Percentiles rank a stretch among this genome's conserved stretches.
These are phyloP conservation scores for Pogonocherus hispidulus DNA, from an alignment of 2,888 invertebrate genomes.

Conservation along the genomic window DNA sequence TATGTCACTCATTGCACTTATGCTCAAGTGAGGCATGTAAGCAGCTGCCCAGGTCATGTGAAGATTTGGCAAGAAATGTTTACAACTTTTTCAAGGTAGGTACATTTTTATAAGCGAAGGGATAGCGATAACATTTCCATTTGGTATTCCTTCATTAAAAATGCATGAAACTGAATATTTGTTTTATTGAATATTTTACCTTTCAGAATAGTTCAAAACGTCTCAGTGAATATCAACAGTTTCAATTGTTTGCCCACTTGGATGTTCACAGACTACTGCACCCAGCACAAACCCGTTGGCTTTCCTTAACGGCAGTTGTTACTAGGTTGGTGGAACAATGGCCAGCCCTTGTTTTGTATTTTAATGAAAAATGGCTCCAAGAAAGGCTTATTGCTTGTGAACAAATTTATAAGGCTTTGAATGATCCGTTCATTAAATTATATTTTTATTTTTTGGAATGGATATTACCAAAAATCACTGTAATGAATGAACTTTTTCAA, in stretches of 20 bases:
- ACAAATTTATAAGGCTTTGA: conserved; percentile 16
- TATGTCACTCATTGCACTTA: conserved; percentile 60
- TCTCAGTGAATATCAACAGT: conserved; percentile 36
- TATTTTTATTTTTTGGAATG: conserved; percentile 23
- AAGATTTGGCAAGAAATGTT: conserved; percentile 56
- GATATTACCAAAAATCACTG: conserved; percentile 16
- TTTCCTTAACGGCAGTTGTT: conserved; percentile 40
- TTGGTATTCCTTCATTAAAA: too few species aligned
- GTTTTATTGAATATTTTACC: too few species aligned
- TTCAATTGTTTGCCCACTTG: conserved; percentile 39
- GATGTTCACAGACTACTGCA: conserved; percentile 32
- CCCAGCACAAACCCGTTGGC: conserved; percentile 42
- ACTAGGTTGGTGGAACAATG: neutral
- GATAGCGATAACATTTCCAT: too few species aligned
- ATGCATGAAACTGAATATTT: too few species aligned
- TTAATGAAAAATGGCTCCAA: neutral
- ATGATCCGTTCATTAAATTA: conserved; percentile 16
- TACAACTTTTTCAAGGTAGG: conserved; percentile 50
- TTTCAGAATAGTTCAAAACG: conserved; percentile 38
- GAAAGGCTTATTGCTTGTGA: conserved; percentile 1
- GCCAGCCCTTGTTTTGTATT: neutral
- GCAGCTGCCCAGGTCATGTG: conserved; percentile 55
- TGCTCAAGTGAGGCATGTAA: conserved; percentile 59
- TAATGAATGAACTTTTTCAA: conserved; percentile 21
- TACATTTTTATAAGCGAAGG: too few species aligned